Evolutionary conservation across 2,797 vertebrate species (phyloP), one percentile per base, ranked within the genome.

Genomic region (Meriones psammophilus): DNA sequence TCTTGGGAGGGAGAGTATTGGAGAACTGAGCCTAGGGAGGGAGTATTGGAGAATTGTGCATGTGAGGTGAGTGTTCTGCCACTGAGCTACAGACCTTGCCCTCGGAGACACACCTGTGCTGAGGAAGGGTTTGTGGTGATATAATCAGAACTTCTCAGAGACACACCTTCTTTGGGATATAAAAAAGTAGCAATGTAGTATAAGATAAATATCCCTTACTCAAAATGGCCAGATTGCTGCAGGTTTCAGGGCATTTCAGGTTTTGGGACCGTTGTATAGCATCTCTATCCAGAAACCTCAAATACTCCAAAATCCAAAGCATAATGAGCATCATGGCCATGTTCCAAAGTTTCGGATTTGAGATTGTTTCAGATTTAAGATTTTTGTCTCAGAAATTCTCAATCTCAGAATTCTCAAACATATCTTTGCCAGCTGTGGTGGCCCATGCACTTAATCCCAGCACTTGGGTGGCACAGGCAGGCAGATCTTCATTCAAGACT

Each of bases 131-230:
- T 94, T 46, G 36, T 54, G 12, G 39, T 88, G 89, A 56, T 89
- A 6, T 12, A 92, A 2, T 89, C 54, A 95, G 50, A 93, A 93
- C 68, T 17, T 71, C 79, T 94, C 33, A 36, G 66, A 71, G 30
- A 86, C 4, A 71, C 3, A 26, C 33, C 46, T 56, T 58, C 14
- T 71, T 71, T 28, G 50, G 22, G 50, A 58, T 87, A 87, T 71
- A 26, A n/a, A 74, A 77, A 12, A 33, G 78, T 93, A 92, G 66
- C 26, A 95, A 81, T 92, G 80, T 95, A 42, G 10, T 92, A 30
- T 33, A 20, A 58, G 24, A 54, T 26, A 90, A 90, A 26, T 85
- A 60, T 36, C 12, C 17, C 20, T 66, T 76, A 28, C 68, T 50
- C 28, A 68, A n/a, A 68, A 84, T 15, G 20, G 3, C 22, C 5